phyloP scores from a whole-genome alignment of 2,888 invertebrate species.

The Heliconius ethilla region DNA sequence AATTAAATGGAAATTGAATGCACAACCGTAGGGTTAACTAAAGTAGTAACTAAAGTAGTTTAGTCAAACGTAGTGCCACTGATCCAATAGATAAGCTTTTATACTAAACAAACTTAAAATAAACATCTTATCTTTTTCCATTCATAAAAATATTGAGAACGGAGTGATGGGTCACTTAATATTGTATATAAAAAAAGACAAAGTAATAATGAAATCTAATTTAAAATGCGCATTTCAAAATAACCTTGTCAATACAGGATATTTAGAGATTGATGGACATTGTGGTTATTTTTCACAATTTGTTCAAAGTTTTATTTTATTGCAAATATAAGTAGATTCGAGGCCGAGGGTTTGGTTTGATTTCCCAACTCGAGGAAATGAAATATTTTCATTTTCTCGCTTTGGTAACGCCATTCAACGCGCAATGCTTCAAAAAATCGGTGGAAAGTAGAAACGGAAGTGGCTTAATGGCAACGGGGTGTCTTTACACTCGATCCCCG shows the following conservation, averaged over 20 bases:
- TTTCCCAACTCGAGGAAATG: neutral
- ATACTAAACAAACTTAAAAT: no score
- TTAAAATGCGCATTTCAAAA: neutral
- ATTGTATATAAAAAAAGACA: neutral
- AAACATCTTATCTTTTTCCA: no score
- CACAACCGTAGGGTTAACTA: no score
- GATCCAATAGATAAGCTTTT: no score
- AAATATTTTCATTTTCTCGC: neutral
- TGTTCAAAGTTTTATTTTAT: slow-evolving; percentile 22
- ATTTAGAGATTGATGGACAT: neutral
- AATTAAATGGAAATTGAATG: neutral
- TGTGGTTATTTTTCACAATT: slow-evolving; percentile 8
- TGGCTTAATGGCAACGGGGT: neutral
- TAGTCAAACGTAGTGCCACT: no score
- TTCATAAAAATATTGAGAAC: no score
- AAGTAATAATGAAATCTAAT: neutral
- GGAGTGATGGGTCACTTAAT: no score
- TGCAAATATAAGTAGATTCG: slow-evolving; percentile 17
- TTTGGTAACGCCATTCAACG: neutral
- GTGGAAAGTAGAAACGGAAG: neutral
- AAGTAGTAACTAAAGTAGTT: no score
- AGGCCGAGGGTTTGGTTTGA: neutral
- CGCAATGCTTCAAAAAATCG: neutral
- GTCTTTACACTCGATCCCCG: neutral
- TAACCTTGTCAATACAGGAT: slow-evolving; percentile 16